These are phyloP conservation scores for Oostethus manadensis DNA, from an alignment of 2,113 vertebrate genomes.

Conservation along the genomic window DNA sequence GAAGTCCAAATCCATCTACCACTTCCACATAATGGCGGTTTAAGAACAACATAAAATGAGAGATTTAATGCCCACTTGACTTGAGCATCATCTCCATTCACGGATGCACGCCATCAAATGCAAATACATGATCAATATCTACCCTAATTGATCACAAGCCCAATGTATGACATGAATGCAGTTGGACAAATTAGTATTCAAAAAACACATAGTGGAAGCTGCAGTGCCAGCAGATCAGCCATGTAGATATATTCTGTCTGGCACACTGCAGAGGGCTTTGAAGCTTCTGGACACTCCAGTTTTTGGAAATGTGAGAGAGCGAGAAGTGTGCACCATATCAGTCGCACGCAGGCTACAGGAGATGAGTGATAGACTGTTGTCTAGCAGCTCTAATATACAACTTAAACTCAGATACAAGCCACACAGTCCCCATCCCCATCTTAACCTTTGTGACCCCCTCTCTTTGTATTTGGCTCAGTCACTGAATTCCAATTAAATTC, in stretches of 20 bases:
- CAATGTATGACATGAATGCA: conserved; percentile 44
- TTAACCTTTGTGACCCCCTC: background rate
- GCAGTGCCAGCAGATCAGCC: conserved; percentile 35
- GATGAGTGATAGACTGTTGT: conserved; percentile 21
- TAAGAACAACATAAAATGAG: conserved; percentile 31
- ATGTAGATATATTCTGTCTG: conserved; percentile 44
- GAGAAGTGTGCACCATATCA: conserved; percentile 20
- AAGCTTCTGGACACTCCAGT: conserved; percentile 17
- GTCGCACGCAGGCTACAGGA: conserved; percentile 21
- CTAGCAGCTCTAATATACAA: conserved; percentile 38
- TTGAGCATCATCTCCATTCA: conserved; percentile 27
- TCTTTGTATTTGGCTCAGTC: background rate
- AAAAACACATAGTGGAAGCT: conserved; percentile 22
- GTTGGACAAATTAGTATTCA: conserved; percentile 55
- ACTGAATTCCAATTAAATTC: conserved; percentile 1
- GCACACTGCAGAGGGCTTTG: conserved; percentile 41
- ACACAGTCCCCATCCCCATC: background rate
- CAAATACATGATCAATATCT: conserved; percentile 38
- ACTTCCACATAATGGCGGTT: conserved; percentile 20
- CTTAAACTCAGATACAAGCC: conserved; percentile 40
- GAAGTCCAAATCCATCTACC: conserved; percentile 14
- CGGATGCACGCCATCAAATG: conserved; percentile 27
- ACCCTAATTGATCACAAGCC: conserved; percentile 41
- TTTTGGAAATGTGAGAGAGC: background rate
- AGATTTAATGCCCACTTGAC: conserved; percentile 8